Conservation (phyloP, 2,888 invertebrate genomes). For the Mesorhabditis spiculigera region DNA sequence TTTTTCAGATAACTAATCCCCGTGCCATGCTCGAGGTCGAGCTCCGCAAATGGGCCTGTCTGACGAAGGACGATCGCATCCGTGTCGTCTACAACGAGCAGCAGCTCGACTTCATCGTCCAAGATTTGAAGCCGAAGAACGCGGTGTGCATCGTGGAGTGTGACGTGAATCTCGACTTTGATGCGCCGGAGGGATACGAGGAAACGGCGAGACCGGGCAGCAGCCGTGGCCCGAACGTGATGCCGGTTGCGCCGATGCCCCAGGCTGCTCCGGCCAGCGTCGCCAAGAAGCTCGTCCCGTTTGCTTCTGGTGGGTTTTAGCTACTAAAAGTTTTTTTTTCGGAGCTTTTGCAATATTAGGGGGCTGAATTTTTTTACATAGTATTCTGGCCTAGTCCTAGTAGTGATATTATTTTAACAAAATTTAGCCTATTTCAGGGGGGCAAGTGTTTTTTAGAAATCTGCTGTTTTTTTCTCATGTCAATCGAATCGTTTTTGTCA, state of each 20-base stretch:
- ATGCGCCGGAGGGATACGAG: slow-evolving; percentile 70
- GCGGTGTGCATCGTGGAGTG: slow-evolving; percentile 92
- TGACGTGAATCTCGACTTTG: slow-evolving; percentile 99
- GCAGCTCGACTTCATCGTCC: slow-evolving; percentile 77
- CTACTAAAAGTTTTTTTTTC: no score
- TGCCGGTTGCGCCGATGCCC: background rate
- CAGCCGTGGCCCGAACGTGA: background rate
- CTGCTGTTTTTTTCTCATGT: no score
- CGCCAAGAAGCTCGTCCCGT: no score
- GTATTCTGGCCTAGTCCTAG: no score
- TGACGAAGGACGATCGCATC: slow-evolving; percentile 81
- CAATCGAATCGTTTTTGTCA: background rate
- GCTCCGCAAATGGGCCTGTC: slow-evolving; percentile 88
- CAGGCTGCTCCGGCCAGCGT: no score
- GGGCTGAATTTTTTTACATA: no score
- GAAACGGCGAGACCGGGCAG: slow-evolving; percentile 22
- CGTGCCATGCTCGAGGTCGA: slow-evolving; percentile 77
- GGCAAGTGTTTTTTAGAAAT: no score
- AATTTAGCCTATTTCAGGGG: no score
- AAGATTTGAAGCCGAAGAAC: slow-evolving; percentile 89
- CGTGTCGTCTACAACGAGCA: slow-evolving; percentile 81
- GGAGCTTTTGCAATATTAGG: no score
- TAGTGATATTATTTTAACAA: no score
- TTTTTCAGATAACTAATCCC: slow-evolving; percentile 12
- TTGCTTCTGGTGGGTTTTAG: no score